Conservation (phyloP, 2,797 vertebrate species). For the Lycodopsis pacificus region DNA sequence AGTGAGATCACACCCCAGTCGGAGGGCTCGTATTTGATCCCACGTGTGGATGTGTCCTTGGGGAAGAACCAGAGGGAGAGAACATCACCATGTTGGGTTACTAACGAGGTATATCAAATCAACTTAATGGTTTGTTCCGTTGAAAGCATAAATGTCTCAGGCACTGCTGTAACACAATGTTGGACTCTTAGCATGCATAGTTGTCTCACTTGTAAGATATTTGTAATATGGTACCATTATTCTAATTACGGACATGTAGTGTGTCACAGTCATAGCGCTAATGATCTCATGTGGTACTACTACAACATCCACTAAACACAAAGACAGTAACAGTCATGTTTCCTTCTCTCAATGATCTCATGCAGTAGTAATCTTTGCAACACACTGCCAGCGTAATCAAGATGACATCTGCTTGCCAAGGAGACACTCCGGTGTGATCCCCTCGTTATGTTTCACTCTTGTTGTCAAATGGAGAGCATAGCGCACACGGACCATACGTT, state of each 20-base stretch:
- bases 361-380: background rate
- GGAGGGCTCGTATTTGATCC: conserved; percentile 34
- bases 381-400: background rate
- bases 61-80: conserved; percentile 15
- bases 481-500: background rate
- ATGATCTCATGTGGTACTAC: background rate
- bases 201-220: background rate
- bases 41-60: conserved; percentile 31
- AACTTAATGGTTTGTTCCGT: background rate
- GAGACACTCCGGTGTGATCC: background rate
- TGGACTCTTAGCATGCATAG: background rate
- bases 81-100: conserved; percentile 6
- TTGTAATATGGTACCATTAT: background rate
- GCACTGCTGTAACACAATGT: background rate
- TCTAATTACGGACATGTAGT: background rate
- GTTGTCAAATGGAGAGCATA: background rate
- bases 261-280: background rate
- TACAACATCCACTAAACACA: conserved; percentile 7
- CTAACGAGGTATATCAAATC: conserved; percentile 10
- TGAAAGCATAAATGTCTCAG: background rate
- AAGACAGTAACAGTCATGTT: background rate
- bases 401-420: conserved; percentile 11
- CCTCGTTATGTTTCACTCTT: background rate
- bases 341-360: background rate
- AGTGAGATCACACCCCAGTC: conserved; percentile 56